Percentiles rank a stretch among this genome's conserved stretches.
These are phyloP conservation scores for Macrotus californicus DNA, from an alignment of 2,113 vertebrate genomes.

Conservation along the genomic window DNA sequence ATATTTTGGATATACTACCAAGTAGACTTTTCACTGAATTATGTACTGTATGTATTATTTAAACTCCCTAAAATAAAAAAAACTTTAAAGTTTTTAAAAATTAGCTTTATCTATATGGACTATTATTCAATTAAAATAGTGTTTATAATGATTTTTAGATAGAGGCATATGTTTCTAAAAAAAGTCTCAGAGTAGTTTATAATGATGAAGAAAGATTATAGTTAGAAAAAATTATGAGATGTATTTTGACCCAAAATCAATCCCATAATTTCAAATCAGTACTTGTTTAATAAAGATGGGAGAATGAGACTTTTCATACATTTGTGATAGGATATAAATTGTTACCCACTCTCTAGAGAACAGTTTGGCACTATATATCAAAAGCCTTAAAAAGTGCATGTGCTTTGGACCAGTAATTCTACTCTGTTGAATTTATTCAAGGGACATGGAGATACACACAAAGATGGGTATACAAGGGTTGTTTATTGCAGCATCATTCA, in stretches of 20 bases:
- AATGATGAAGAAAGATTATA: constrained; percentile 33
- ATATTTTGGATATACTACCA: neutral
- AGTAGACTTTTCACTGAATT: constrained; percentile 20
- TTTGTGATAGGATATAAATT: neutral
- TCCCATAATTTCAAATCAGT: neutral
- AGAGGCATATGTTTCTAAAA: neutral
- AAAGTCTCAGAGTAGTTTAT: neutral
- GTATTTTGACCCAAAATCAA: neutral
- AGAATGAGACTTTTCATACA: neutral
- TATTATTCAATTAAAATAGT: neutral
- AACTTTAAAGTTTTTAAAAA: neutral
- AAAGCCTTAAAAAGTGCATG: neutral
- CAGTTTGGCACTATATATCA: neutral
- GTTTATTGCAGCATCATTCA: neutral
- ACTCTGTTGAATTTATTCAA: neutral
- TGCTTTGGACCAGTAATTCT: neutral
- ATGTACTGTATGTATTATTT: neutral
- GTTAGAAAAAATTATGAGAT: neutral
- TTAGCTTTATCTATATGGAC: neutral
- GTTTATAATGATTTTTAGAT: neutral
- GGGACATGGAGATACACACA: neutral
- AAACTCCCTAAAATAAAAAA: constrained; percentile 16
- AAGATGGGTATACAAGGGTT: neutral
- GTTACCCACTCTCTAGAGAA: neutral
- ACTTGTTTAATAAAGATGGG: neutral